These are phyloP conservation scores for Cacoxenus indagator DNA, from an alignment of 2,888 invertebrate genomes.

Conservation along the genomic window DNA sequence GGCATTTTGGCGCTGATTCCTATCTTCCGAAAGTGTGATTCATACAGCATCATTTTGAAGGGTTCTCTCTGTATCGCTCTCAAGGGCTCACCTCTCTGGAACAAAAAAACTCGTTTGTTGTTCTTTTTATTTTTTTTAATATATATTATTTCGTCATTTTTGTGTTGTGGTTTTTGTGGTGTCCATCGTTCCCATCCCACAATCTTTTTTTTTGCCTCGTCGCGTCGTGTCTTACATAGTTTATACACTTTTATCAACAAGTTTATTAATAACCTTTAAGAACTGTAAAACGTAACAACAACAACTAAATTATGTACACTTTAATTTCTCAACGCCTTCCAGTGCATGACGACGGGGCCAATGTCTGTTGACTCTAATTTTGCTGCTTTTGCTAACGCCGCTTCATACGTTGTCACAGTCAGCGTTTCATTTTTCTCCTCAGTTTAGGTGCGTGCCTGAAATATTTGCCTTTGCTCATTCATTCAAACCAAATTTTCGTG, in stretches of 20 bases:
- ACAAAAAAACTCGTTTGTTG: neutral
- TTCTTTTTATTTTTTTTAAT: neutral
- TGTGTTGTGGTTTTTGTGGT: too few species aligned
- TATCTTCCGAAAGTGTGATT: neutral
- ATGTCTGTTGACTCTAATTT: neutral
- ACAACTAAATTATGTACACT: constrained; percentile 33
- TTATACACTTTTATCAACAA: constrained; percentile 58
- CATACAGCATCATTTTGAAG: neutral
- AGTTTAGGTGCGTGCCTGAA: neutral
- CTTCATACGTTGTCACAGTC: too few species aligned
- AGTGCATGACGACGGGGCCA: neutral
- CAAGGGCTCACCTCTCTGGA: too few species aligned
- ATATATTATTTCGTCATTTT: too few species aligned
- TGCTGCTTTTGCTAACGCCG: constrained; percentile 7
- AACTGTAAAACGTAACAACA: constrained; percentile 18
- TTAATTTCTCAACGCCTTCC: constrained; percentile 28
- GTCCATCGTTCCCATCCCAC: too few species aligned
- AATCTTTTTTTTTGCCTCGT: too few species aligned
- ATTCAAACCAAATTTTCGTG: neutral
- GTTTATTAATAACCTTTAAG: constrained; percentile 59
- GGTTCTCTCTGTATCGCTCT: too few species aligned
- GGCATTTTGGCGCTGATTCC: neutral
- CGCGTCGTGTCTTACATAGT: neutral
- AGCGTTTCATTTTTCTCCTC: too few species aligned
- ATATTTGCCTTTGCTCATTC: neutral